Evolutionary conservation across 2,797 vertebrate species (phyloP).

Genomic region (Clarias pachynema): DNA sequence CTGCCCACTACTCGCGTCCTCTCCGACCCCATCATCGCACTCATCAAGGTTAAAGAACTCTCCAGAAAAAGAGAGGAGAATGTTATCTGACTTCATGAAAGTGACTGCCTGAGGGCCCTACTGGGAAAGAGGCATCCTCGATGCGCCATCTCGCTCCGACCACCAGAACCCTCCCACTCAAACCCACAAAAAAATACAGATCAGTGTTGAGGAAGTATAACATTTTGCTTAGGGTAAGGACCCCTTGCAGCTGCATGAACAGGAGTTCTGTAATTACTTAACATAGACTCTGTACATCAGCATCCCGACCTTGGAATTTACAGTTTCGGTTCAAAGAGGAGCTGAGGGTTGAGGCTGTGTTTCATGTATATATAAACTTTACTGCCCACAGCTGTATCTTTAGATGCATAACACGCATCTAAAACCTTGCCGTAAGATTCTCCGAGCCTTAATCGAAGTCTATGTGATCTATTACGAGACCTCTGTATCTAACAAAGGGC

Average conservation of each 20-base stretch:
- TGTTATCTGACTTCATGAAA: conserved; percentile 82
- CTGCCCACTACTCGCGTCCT: conserved; percentile 52
- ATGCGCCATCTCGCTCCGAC: conserved; percentile 58
- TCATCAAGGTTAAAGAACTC: conserved; percentile 84
- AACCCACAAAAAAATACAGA: conserved; percentile 46
- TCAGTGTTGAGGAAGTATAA: conserved; percentile 38
- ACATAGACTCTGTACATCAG: neutral
- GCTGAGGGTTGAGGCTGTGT: neutral
- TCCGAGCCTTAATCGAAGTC: conserved; percentile 52
- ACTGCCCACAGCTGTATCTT: neutral
- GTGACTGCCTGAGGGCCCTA: conserved; percentile 75
- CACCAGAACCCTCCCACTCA: conserved; percentile 56
- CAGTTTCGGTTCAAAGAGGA: neutral
- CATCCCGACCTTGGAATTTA: conserved; percentile 2
- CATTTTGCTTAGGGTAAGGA: conserved; percentile 12
- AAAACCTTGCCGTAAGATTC: conserved; percentile 18
- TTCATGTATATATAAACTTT: neutral
- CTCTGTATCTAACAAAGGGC: conserved; percentile 54
- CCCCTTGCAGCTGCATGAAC: conserved; percentile 2
- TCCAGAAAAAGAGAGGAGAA: conserved; percentile 75
- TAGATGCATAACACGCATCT: conserved; percentile 5
- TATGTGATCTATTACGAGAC: conserved; percentile 59
- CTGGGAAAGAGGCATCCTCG: conserved; percentile 71
- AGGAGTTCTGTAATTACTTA: conserved; percentile 17
- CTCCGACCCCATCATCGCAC: conserved; percentile 72